Conservation (phyloP, 2,113 vertebrate genomes). For the Ranitomeya imitator region DNA sequence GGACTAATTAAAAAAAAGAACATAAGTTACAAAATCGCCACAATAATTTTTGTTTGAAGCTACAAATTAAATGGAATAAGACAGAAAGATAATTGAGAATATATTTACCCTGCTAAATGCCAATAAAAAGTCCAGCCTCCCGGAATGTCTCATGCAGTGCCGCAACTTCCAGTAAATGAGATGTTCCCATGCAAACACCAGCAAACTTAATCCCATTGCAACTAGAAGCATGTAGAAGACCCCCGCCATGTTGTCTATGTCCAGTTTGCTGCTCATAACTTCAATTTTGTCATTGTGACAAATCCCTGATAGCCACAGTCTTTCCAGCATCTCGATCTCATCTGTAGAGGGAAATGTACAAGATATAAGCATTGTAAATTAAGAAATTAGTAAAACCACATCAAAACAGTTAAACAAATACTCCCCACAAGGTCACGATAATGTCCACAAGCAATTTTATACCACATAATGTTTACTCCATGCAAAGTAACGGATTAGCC, state of each 20-base stretch:
- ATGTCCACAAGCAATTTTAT: too few species aligned
- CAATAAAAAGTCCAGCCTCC: constrained; percentile 85
- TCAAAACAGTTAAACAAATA: not conserved
- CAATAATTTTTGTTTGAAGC: not conserved
- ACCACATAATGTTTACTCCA: too few species aligned
- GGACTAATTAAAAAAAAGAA: not conserved
- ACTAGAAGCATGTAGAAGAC: constrained; percentile 93
- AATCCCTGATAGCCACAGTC: constrained; percentile 87
- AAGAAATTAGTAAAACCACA: not conserved
- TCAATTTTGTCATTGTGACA: constrained; percentile 93
- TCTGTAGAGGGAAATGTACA: constrained; percentile 66
- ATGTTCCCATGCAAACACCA: constrained; percentile 90
- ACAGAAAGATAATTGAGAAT: not conserved
- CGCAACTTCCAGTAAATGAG: constrained; percentile 87
- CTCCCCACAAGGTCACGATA: too few species aligned
- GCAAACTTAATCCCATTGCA: constrained; percentile 87
- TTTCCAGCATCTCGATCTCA: constrained; percentile 90
- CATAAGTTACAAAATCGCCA: not conserved
- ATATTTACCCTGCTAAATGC: constrained; percentile 84
- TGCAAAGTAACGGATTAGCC: too few species aligned
- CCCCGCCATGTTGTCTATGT: constrained; percentile 92
- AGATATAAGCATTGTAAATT: not conserved
- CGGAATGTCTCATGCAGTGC: constrained; percentile 83
- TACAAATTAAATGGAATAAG: constrained; percentile 6
- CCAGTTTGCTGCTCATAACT: constrained; percentile 91